These are phyloP conservation scores for Nomada ruficornis DNA, from an alignment of 2,888 invertebrate species.

Conservation along the genomic window DNA sequence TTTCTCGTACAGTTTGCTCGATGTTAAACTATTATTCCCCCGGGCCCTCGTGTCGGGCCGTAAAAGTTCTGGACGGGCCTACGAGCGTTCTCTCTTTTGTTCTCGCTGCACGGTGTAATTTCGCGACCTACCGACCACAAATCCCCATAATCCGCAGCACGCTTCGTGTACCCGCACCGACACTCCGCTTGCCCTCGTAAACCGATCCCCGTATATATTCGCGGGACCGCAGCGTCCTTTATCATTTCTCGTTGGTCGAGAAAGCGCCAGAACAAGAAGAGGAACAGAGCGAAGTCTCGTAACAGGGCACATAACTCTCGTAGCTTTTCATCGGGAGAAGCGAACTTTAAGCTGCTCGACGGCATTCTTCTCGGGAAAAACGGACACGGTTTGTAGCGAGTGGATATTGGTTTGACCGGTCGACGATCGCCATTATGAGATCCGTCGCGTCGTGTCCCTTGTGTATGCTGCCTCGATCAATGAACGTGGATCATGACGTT, in stretches of 20 bases:
- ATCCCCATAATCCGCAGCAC: constrained; percentile 58
- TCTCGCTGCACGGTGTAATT: constrained; percentile 57
- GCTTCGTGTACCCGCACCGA: constrained; percentile 34
- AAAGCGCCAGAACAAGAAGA: not conserved
- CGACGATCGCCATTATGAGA: constrained; percentile 61
- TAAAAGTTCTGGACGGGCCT: constrained; percentile 57
- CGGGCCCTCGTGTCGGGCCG: constrained; percentile 34
- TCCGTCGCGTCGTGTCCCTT: constrained; percentile 6
- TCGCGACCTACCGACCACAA: constrained; percentile 60
- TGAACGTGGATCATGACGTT: constrained; percentile 40
- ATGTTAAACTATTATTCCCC: constrained; percentile 52
- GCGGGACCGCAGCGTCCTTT: constrained; percentile 38
- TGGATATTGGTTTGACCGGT: constrained; percentile 58
- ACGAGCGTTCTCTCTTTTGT: constrained; percentile 59
- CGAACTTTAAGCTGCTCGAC: not conserved
- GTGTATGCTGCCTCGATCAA: constrained; percentile 32
- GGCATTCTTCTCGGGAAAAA: constrained; percentile 55
- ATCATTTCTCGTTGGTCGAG: constrained; percentile 23
- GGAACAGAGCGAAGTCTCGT: not conserved
- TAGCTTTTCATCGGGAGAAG: not conserved
- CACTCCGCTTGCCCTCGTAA: constrained; percentile 33
- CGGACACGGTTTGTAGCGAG: constrained; percentile 18
- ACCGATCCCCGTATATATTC: constrained; percentile 29
- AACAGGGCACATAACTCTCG: not conserved
- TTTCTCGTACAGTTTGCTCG: constrained; percentile 58